Evolutionary conservation across 2,113 vertebrate genomes (phyloP).

Genomic region (Chaetops frenatus): DNA sequence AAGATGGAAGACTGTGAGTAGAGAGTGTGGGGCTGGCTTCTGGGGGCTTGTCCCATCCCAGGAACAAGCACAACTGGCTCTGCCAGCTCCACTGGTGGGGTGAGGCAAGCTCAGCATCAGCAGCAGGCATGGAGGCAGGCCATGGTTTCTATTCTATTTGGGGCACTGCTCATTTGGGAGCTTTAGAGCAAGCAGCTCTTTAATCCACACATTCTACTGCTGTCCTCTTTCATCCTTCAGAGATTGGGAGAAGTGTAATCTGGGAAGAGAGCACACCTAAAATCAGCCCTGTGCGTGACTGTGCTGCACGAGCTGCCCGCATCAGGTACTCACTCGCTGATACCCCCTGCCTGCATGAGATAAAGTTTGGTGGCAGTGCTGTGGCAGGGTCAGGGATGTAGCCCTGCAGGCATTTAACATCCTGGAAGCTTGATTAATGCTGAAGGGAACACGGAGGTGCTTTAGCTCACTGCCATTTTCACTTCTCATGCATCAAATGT

Average conservation of each 20-base stretch:
- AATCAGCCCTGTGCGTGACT: neutral
- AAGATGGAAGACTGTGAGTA: neutral
- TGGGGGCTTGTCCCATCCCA: neutral
- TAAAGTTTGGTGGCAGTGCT: neutral
- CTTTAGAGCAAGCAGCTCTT: neutral
- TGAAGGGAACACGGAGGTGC: neutral
- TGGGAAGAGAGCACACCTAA: neutral
- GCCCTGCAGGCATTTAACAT: slow-evolving; percentile 2
- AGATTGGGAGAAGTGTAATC: neutral
- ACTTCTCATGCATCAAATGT: neutral
- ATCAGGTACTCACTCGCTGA: rapidly evolving
- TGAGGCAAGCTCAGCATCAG: neutral
- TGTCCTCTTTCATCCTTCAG: neutral
- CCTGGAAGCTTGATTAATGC: neutral
- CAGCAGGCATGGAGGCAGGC: neutral
- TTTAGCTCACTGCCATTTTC: neutral
- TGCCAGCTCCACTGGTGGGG: rapidly evolving
- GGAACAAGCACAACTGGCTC: neutral
- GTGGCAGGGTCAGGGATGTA: neutral
- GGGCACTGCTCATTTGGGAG: neutral
- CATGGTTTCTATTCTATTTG: neutral
- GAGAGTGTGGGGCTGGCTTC: neutral
- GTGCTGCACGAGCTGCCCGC: neutral
- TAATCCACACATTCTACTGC: neutral
- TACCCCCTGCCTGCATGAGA: neutral